These are phyloP conservation scores for Mythimna vitellina DNA, from an alignment of 2,888 invertebrate species.

Conservation along the genomic window DNA sequence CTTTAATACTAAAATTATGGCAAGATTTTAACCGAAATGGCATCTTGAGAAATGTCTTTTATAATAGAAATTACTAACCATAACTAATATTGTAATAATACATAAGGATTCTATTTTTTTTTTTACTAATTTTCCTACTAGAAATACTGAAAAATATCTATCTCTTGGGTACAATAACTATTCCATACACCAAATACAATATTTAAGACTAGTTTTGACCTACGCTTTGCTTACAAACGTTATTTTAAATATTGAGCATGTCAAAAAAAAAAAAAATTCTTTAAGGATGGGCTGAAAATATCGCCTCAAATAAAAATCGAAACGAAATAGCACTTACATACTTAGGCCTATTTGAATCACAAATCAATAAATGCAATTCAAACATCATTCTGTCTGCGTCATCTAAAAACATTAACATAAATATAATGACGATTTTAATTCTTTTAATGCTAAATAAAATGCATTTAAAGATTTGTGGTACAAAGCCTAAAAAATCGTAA, in stretches of 20 bases:
- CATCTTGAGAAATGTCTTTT: constrained; percentile 26
- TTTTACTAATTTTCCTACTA: constrained; percentile 2
- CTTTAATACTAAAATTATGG: constrained; percentile 50
- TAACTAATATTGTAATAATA: constrained; percentile 24
- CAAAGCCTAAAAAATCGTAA: neutral
- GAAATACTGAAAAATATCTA: constrained; percentile 37
- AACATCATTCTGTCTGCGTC: neutral
- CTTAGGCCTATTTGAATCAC: neutral
- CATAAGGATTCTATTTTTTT: neutral
- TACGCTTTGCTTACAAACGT: constrained; percentile 58
- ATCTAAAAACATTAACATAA: neutral
- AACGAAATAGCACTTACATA: neutral
- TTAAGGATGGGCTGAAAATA: neutral
- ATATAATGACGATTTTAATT: neutral
- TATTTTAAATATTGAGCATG: constrained; percentile 49
- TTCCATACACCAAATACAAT: constrained; percentile 63
- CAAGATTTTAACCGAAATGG: constrained; percentile 43
- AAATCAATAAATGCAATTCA: neutral
- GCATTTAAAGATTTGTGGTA: neutral
- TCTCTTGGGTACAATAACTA: constrained; percentile 43
- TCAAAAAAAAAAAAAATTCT: neutral
- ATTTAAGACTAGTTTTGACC: constrained; percentile 67
- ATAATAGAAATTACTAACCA: neutral
- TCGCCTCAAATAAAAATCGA: neutral
- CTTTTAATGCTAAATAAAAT: neutral